Base-by-base conservation (phyloP, 2,888 invertebrate species). In the Lordiphosa fenestrarum region DNA sequence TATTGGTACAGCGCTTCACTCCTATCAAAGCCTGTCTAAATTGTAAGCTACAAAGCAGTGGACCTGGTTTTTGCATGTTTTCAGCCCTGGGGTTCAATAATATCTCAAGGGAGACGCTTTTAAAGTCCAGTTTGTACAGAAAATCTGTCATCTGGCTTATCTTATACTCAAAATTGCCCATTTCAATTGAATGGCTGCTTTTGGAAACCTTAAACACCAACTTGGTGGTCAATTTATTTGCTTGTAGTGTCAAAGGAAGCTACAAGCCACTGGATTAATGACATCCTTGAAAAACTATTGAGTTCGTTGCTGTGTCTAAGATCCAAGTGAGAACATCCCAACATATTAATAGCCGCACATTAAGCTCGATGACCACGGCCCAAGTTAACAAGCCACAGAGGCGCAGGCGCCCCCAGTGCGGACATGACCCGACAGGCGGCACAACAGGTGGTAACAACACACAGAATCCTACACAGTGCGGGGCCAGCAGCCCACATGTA, bases 401-500 rank as follows among this genome's bases (percentile, higher is more conserved):
- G 51, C 42, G 37, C 50, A 46, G 57, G 53, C 67, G 64, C 64
- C 69, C 62, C 63, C 75, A 56, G 59, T 57, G 61, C 50, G 53
- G 61, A 80, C 74, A 73, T 81, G 84, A 78, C 84, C 71, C 59
- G 63, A 53, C 78, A 52, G 53, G 61, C 51, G 19, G 50, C 76
- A 47, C 76, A 76, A 84, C 76, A 76, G 76, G 76, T 76, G 76
- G 76, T 62, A 74, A 36, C 36, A 49, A 6, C 9, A 10, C 7
- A 46, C 40, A 12, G 37, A 33, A 50, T 56, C 19, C 30, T 6
- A 53, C 38, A 53, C 55, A 58, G 19, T 40, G 23, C 25, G 33
- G 33, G 25, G 21, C 35, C 15, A 44, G 23, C 56, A 42, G n/a
- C 60, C 64, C 60, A 66, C 67, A 65, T 53, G 44, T 38, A 47